These are phyloP conservation scores for Camarhynchus parvulus DNA, from an alignment of 2,113 vertebrate genomes.

Conservation along the genomic window DNA sequence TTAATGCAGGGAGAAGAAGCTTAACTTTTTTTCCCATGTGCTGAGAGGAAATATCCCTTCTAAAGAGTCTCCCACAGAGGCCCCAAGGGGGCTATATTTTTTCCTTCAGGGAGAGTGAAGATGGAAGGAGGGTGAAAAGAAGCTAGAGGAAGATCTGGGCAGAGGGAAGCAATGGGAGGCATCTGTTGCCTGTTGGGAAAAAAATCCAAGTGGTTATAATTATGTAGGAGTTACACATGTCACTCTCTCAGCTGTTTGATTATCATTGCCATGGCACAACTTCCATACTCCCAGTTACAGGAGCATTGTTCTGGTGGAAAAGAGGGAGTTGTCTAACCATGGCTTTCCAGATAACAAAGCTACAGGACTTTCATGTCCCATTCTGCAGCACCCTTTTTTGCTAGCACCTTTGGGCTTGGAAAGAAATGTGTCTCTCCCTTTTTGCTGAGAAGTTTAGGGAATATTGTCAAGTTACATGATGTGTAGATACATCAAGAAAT, in stretches of 20 bases:
- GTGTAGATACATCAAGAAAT: not conserved
- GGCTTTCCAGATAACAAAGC: not conserved
- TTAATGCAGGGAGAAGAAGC: not conserved
- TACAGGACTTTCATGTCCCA: not conserved
- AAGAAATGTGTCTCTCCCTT: not conserved
- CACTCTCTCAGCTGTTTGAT: not conserved
- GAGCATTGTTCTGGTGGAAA: not conserved
- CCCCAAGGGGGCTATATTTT: accelerated
- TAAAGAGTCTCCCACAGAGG: not conserved
- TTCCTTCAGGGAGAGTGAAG: not conserved
- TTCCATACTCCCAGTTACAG: not conserved
- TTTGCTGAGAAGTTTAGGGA: not conserved
- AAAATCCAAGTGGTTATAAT: not conserved
- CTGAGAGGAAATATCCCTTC: not conserved
- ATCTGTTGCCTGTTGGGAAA: not conserved
- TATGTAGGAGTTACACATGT: not conserved
- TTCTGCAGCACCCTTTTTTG: not conserved
- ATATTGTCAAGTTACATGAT: not conserved
- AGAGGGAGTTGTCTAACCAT: not conserved
- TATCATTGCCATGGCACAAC: not conserved
- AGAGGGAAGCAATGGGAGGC: not conserved
- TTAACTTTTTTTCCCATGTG: not conserved
- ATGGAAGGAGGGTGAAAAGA: not conserved
- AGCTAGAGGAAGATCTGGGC: not conserved
- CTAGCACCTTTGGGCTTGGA: not conserved